A percentile compares a stretch with the other conserved stretches of the same genome.
These are phyloP conservation scores for Smithornis capensis DNA, from an alignment of 2,113 vertebrate species.

Conservation along the genomic window DNA sequence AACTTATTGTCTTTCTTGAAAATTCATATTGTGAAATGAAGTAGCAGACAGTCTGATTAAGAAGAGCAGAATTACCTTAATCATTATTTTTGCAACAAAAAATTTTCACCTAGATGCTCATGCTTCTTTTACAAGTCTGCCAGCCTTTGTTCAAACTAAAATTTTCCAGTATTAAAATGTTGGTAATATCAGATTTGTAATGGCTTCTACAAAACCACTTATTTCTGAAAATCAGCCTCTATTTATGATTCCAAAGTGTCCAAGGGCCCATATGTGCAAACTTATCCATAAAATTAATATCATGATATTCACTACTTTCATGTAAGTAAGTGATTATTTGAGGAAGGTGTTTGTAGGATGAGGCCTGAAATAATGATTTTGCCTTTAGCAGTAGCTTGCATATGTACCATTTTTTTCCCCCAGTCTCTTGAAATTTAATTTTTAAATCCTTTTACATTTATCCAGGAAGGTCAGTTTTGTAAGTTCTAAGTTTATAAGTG, in stretches of 20 bases:
- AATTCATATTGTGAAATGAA: not conserved
- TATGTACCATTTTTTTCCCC: not conserved
- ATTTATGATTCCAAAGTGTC: not conserved
- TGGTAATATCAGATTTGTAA: not conserved
- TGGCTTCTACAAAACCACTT: not conserved
- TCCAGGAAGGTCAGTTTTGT: not conserved
- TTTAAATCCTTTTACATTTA: not conserved
- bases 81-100: not conserved
- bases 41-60: not conserved
- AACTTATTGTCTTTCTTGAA: not conserved
- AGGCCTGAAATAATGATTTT: not conserved
- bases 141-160: not conserved
- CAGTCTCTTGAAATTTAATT: not conserved
- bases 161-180: not conserved
- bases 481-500: not conserved
- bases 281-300: not conserved
- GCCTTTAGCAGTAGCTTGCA: not conserved
- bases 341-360: not conserved
- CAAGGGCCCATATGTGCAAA: not conserved
- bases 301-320: not conserved
- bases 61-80: not conserved
- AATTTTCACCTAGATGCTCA: not conserved
- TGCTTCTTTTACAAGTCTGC: not conserved
- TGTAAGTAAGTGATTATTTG: not conserved
- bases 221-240: not conserved